phyloP scores from a whole-genome alignment of 2,888 invertebrate species.

The Mythimna impura region DNA sequence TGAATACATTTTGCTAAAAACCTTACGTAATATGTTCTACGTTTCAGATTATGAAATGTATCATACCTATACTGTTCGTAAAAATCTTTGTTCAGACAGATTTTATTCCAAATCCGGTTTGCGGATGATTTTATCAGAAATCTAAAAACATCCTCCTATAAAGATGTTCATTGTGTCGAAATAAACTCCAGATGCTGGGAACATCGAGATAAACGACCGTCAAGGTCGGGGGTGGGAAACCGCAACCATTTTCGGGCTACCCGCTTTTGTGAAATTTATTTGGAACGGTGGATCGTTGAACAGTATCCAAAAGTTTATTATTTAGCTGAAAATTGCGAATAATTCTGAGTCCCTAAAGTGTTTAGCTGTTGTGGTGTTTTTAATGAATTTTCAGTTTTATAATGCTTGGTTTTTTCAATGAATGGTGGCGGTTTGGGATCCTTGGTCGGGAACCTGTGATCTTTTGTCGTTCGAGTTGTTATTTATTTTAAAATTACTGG shows the following conservation, averaged over 20 bases:
- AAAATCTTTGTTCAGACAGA: slow-evolving; percentile 2
- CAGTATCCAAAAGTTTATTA: slow-evolving; percentile 45
- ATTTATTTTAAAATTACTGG: slow-evolving; percentile 5
- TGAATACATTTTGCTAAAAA: slow-evolving; percentile 23
- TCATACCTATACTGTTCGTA: slow-evolving; percentile 3
- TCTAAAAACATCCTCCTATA: slow-evolving; percentile 8
- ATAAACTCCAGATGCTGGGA: slow-evolving; percentile 27
- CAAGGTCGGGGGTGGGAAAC: slow-evolving; percentile 46
- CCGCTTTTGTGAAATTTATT: slow-evolving; percentile 54
- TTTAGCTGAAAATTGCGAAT: slow-evolving; percentile 31
- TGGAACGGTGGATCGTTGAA: slow-evolving; percentile 25
- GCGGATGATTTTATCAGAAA: slow-evolving; percentile 10
- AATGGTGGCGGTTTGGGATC: neutral
- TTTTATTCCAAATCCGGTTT: slow-evolving; percentile 26
- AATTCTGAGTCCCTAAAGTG: slow-evolving; percentile 29
- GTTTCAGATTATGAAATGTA: slow-evolving; percentile 8
- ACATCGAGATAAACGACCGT: slow-evolving; percentile 36
- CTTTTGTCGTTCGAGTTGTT: slow-evolving; percentile 1
- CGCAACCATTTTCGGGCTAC: slow-evolving; percentile 44
- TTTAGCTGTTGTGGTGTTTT: slow-evolving; percentile 11
- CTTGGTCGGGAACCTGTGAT: neutral
- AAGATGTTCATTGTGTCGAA: slow-evolving; percentile 27
- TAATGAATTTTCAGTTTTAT: slow-evolving; percentile 35
- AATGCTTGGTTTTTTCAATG: slow-evolving; percentile 6
- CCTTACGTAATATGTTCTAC: slow-evolving; percentile 22